Conservation (phyloP, 2,113 vertebrate genomes). For the Emydura subglobosa region DNA sequence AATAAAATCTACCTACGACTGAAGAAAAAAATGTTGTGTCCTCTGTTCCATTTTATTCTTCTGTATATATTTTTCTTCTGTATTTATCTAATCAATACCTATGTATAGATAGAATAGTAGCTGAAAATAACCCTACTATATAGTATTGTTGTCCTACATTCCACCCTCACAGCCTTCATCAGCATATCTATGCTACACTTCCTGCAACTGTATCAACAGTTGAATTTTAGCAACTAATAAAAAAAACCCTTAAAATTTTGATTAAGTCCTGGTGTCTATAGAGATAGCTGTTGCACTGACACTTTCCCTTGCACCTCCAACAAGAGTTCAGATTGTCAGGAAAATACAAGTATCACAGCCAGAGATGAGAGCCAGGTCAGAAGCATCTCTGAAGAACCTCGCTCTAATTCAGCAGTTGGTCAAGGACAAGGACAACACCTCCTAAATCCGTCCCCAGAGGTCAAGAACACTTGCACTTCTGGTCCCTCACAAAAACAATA, state of each 20-base stretch:
- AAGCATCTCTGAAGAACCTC: neutral
- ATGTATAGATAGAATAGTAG: neutral
- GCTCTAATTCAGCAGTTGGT: neutral
- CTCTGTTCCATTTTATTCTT: neutral
- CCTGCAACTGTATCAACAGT: no score
- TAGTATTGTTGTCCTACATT: neutral
- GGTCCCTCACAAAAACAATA: neutral
- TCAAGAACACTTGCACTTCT: neutral
- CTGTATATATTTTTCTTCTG: neutral
- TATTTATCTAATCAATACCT: neutral
- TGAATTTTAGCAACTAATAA: neutral
- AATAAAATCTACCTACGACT: neutral
- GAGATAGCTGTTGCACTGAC: neutral
- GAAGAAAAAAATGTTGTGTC: neutral
- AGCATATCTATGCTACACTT: neutral
- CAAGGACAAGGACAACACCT: neutral
- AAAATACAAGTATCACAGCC: constrained; percentile 28
- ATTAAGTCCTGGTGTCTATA: neutral
- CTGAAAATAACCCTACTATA: neutral
- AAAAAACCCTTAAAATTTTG: neutral
- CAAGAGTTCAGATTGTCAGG: neutral
- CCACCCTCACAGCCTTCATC: neutral
- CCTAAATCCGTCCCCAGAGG: neutral
- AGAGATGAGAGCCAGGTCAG: neutral
- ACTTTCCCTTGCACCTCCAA: neutral